These are phyloP conservation scores for Osmoderma eremita DNA, from an alignment of 2,888 invertebrate genomes.

Conservation along the genomic window DNA sequence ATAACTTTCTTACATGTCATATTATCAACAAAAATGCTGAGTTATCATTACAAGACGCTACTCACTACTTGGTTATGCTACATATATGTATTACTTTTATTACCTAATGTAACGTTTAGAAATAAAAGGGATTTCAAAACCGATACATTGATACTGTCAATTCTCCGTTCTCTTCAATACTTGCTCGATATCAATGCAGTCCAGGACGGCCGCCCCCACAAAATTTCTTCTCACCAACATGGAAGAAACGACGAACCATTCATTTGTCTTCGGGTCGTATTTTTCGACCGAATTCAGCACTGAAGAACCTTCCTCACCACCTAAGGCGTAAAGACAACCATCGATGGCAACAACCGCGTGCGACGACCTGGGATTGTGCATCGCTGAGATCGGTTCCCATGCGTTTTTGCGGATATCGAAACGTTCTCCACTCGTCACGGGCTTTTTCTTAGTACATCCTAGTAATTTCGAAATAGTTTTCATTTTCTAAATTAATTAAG, in stretches of 20 bases:
- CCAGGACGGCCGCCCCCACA: slow-evolving; percentile 74
- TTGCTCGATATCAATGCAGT: too few species aligned
- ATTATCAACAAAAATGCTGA: too few species aligned
- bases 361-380: slow-evolving; percentile 76
- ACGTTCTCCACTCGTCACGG: slow-evolving; percentile 74
- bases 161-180: slow-evolving; percentile 46
- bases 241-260: slow-evolving; percentile 74
- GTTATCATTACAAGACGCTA: too few species aligned
- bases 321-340: slow-evolving; percentile 71
- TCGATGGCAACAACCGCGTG: slow-evolving; percentile 75
- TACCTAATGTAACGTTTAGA: too few species aligned
- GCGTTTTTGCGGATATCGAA: too few species aligned
- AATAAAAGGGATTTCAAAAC: too few species aligned
- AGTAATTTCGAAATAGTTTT: neutral
- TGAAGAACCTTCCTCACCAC: slow-evolving; percentile 77
- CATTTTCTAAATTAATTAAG: neutral
- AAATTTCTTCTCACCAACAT: slow-evolving; percentile 74
- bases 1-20: too few species aligned
- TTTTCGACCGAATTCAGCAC: slow-evolving; percentile 76
- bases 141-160: slow-evolving; percentile 39
- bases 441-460: slow-evolving; percentile 69
- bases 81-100: too few species aligned
- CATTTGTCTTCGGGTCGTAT: slow-evolving; percentile 72
- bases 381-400: slow-evolving; percentile 74
- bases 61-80: too few species aligned